phyloP scores from a whole-genome alignment of 92 coral and sea anemone genomes.

The Porites lobata region DNA sequence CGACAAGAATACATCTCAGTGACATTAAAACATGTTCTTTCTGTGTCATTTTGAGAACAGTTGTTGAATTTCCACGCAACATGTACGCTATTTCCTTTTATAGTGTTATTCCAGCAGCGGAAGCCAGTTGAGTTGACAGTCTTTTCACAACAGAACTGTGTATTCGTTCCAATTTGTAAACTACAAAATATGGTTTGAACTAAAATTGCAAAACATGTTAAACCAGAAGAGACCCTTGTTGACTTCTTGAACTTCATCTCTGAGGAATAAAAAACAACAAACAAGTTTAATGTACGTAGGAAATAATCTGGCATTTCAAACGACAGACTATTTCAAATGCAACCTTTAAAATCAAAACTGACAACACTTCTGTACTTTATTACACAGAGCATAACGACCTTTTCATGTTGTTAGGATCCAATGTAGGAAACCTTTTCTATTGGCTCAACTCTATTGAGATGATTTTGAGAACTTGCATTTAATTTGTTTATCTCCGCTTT shows the following conservation, averaged over 20 bases:
- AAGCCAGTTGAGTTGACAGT: slow-evolving; percentile 17
- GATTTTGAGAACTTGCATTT: not conserved
- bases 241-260: slow-evolving; percentile 8
- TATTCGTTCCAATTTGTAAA: not conserved
- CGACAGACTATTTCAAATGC: slow-evolving; percentile 1
- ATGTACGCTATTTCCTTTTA: not conserved
- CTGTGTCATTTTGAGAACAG: not conserved
- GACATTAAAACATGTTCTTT: slow-evolving; percentile 28
- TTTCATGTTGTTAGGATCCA: slow-evolving; percentile 24
- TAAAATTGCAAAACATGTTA: not conserved
- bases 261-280: slow-evolving; percentile 26
- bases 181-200: slow-evolving; percentile 8
- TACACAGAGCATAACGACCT: not conserved
- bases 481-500: slow-evolving; percentile 19
- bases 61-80: not conserved
- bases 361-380: not conserved
- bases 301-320: slow-evolving; percentile 22
- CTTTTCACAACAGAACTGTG: slow-evolving; percentile 28
- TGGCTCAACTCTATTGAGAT: slow-evolving; percentile 10
- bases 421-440: not conserved
- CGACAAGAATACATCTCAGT: not conserved
- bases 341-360: slow-evolving; percentile 10
- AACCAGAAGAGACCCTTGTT: not conserved
- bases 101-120: slow-evolving; percentile 48
- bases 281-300: not conserved